Evolutionary conservation across 1,140 invertebrate species (phyloP).

Genomic region (Danaus plexippus): DNA sequence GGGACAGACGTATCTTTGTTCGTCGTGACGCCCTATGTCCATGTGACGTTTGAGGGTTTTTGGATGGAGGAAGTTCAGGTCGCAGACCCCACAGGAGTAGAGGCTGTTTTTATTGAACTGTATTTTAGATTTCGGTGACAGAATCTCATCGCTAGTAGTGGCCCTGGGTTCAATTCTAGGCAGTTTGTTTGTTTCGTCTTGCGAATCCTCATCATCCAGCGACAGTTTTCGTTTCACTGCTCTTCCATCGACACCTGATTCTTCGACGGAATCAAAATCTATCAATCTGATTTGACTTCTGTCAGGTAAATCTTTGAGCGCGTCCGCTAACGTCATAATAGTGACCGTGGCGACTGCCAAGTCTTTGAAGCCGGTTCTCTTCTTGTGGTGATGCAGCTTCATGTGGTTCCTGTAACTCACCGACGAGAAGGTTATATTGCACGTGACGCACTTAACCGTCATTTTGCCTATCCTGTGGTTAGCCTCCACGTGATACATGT

Average conservation of each 20-base stretch:
- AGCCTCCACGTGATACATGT: slow-evolving; percentile 5
- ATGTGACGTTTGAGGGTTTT: slow-evolving; percentile 5
- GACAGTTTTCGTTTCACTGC: no score
- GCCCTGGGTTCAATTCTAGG: no score
- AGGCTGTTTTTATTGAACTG: background rate
- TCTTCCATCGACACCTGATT: no score
- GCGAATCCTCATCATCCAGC: no score
- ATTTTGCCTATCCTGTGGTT: background rate
- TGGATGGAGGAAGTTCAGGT: slow-evolving; percentile 5
- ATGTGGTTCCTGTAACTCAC: slow-evolving; percentile 6
- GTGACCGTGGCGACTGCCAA: background rate
- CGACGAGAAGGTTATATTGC: background rate
- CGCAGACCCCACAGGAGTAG: slow-evolving; percentile 8
- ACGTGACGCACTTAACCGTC: background rate
- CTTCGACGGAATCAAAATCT: no score
- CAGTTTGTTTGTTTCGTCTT: no score
- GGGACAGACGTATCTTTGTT: slow-evolving; percentile 1
- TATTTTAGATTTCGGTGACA: no score
- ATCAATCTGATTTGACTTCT: background rate
- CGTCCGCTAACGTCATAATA: background rate
- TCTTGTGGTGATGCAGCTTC: slow-evolving; percentile 3
- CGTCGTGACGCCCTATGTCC: background rate
- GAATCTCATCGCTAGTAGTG: no score
- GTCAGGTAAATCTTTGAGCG: background rate
- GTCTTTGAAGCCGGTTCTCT: background rate